Conservation (phyloP, 2,888 invertebrate species). For the Dexiosoma caninum region DNA sequence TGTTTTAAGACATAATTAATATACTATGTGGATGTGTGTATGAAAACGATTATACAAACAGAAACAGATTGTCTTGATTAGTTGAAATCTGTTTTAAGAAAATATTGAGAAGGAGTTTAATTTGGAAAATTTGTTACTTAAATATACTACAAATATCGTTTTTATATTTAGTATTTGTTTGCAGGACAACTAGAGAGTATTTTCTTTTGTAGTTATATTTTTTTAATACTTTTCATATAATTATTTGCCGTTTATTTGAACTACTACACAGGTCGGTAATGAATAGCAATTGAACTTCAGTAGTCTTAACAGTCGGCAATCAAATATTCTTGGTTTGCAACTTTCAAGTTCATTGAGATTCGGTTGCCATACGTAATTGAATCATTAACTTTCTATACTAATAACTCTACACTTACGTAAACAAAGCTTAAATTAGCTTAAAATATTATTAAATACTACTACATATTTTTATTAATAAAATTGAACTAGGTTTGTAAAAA, state of each 20-base stretch:
- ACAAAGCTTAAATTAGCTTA: conserved; percentile 10
- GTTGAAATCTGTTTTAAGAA: neutral
- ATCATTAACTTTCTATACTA: too few species aligned
- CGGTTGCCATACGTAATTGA: too few species aligned
- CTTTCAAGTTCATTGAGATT: too few species aligned
- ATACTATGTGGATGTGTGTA: too few species aligned
- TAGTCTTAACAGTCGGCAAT: too few species aligned
- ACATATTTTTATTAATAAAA: conserved; percentile 36
- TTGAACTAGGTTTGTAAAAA: conserved; percentile 25
- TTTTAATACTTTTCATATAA: conserved; percentile 42
- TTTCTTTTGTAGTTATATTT: conserved; percentile 28
- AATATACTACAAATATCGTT: neutral
- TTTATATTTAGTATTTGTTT: conserved; percentile 62
- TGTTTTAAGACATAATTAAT: neutral
- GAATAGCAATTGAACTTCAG: too few species aligned
- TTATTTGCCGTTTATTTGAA: conserved; percentile 45
- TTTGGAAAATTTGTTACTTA: neutral
- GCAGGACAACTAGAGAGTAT: conserved; percentile 7
- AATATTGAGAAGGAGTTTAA: neutral
- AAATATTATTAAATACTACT: conserved; percentile 32
- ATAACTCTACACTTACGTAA: too few species aligned
- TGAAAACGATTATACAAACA: neutral
- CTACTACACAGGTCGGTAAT: too few species aligned
- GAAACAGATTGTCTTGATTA: conserved; percentile 32
- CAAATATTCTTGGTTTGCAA: too few species aligned